Evolutionary conservation across 2,113 vertebrate species (phyloP).

Genomic region (Perccottus glenii): DNA sequence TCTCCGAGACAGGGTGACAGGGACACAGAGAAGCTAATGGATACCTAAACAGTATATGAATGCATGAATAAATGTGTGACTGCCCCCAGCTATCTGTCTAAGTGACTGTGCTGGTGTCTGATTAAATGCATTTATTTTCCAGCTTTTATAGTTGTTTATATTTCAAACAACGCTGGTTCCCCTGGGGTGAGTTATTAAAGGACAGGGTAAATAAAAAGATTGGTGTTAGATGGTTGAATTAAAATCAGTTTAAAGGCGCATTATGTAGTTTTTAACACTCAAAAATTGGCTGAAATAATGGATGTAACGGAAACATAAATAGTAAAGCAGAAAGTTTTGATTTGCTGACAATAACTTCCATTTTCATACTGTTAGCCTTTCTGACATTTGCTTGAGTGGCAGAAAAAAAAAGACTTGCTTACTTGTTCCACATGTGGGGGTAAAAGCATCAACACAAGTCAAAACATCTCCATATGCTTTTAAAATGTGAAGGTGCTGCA

Average conservation of each 20-base stretch:
- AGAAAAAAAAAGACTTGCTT: too few species aligned
- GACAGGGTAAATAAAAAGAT: background rate
- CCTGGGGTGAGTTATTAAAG: background rate
- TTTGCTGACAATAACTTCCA: too few species aligned
- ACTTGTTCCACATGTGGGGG: too few species aligned
- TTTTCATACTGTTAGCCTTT: too few species aligned
- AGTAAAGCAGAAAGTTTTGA: too few species aligned
- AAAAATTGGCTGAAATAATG: too few species aligned
- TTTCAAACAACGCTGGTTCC: slow-evolving; percentile 25
- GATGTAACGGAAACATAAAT: too few species aligned
- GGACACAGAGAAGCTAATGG: slow-evolving; percentile 61
- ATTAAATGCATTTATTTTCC: slow-evolving; percentile 45
- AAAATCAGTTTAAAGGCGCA: background rate
- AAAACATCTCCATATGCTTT: background rate
- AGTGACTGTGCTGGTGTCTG: slow-evolving; percentile 46
- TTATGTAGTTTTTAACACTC: background rate
- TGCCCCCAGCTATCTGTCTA: slow-evolving; percentile 51
- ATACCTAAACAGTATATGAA: slow-evolving; percentile 59
- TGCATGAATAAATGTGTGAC: slow-evolving; percentile 65
- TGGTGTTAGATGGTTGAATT: background rate
- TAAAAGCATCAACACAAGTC: background rate
- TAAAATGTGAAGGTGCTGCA: background rate
- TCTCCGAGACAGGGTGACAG: slow-evolving; percentile 35
- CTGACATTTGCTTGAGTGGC: too few species aligned
- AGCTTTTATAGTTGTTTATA: slow-evolving; percentile 27